Evolutionary conservation across 2,888 invertebrate species (phyloP).

Genomic region (Syrphus vitripennis): DNA sequence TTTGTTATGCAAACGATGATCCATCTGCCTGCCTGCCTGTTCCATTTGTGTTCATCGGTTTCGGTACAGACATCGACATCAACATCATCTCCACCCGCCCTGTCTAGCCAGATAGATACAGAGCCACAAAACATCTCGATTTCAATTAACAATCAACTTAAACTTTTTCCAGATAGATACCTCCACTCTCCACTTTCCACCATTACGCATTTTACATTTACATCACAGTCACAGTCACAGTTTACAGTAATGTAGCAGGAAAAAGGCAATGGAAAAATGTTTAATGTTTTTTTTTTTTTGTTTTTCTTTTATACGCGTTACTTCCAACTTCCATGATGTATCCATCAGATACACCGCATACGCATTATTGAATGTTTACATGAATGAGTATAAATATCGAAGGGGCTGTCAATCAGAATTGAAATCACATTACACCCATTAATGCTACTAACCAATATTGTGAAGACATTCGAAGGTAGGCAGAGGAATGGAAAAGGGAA

Average conservation of each 20-base stretch:
- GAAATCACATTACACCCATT: conserved; percentile 68
- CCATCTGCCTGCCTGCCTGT: neutral
- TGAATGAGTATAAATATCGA: conserved; percentile 42
- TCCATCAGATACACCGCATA: conserved; percentile 42
- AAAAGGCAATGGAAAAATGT: conserved; percentile 6
- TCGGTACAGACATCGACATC: neutral
- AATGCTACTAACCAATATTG: conserved; percentile 59
- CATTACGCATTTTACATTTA: neutral
- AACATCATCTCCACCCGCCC: neutral
- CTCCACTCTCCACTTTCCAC: neutral
- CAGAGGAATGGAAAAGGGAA: neutral
- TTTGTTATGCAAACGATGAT: conserved; percentile 58
- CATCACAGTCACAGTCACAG: neutral
- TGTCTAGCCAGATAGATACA: neutral
- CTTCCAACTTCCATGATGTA: neutral
- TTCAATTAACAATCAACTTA: conserved; percentile 68
- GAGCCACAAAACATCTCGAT: conserved; percentile 52
- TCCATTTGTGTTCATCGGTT: neutral
- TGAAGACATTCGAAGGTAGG: neutral
- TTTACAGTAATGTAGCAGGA: neutral
- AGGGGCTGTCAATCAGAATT: conserved; percentile 68
- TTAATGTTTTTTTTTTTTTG: conserved; percentile 12
- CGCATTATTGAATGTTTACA: conserved; percentile 36
- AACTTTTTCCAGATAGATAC: conserved; percentile 19
- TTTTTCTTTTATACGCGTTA: conserved; percentile 12